Evolutionary conservation across 92 coral and sea anemone species (phyloP).

Genomic region (Ricordea florida): DNA sequence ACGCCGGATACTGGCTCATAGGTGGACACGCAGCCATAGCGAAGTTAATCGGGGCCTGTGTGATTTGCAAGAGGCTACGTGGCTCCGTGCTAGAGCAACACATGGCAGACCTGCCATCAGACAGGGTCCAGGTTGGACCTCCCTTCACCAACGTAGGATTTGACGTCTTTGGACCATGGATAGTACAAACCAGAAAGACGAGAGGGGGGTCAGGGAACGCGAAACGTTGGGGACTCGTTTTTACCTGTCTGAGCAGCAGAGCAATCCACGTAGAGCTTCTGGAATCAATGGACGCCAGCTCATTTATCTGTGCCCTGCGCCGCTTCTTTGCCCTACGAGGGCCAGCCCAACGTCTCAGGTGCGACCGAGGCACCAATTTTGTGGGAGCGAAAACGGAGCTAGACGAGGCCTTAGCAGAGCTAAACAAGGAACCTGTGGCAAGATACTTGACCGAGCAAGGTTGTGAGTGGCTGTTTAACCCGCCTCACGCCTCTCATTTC

Average conservation of each 20-base stretch:
- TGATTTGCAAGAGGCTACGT: background rate
- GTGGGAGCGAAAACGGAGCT: background rate
- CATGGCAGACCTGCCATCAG: background rate
- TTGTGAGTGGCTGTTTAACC: constrained; percentile 18
- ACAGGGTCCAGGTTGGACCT: background rate
- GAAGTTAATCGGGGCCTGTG: background rate
- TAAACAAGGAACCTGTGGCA: background rate
- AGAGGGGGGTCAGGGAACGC: background rate
- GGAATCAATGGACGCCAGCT: constrained; percentile 21
- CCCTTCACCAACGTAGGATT: background rate
- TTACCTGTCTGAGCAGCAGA: constrained; percentile 23
- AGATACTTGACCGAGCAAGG: background rate
- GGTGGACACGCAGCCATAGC: background rate
- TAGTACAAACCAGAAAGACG: background rate
- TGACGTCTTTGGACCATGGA: background rate
- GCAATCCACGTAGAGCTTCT: constrained; percentile 28
- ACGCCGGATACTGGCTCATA: constrained; percentile 19
- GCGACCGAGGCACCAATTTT: background rate
- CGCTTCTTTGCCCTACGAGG: background rate
- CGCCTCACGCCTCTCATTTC: constrained; percentile 21
- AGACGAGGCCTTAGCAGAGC: background rate
- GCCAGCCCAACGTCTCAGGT: background rate
- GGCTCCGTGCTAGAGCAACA: background rate
- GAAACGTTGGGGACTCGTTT: constrained; percentile 28
- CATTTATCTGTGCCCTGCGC: constrained; percentile 17